These are phyloP conservation scores for Drosophila ananassae DNA, from an alignment of 1,140 invertebrate genomes.

Conservation along the genomic window DNA sequence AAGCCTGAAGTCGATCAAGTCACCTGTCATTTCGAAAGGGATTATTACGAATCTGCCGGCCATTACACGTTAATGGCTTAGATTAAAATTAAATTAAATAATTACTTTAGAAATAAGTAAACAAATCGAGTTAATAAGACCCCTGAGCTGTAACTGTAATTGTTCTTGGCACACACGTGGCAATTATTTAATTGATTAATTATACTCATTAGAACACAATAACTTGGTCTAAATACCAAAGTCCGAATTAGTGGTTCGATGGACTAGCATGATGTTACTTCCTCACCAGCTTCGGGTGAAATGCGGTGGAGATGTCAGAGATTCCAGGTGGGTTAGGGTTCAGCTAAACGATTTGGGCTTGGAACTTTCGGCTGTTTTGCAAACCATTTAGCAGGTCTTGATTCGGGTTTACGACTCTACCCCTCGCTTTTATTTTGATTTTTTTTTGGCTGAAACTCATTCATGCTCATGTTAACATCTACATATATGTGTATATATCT, in stretches of 20 bases:
- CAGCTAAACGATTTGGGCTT: constrained; percentile 29
- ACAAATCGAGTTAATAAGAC: not conserved
- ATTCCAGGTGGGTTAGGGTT: constrained; percentile 43
- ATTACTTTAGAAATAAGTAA: constrained; percentile 2
- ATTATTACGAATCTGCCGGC: not conserved
- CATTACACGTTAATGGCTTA: not conserved
- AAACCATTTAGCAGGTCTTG: constrained; percentile 64
- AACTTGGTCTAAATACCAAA: not conserved
- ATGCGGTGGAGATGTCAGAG: not conserved
- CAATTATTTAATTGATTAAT: not conserved
- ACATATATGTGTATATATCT: constrained; percentile 9
- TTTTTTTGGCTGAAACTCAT: constrained; percentile 11
- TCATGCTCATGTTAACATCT: constrained; percentile 30
- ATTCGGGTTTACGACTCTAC: constrained; percentile 42
- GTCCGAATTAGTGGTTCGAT: constrained; percentile 9
- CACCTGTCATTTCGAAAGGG: constrained; percentile 26
- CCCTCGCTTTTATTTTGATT: constrained; percentile 9
- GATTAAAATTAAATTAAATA: constrained; percentile 22
- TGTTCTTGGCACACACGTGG: not conserved
- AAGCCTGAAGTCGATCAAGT: not conserved
- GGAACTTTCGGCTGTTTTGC: constrained; percentile 52
- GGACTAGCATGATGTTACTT: constrained; percentile 18
- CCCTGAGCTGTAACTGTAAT: not conserved
- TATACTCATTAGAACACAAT: not conserved
- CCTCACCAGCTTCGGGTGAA: not conserved